Base-by-base conservation (phyloP, 2,797 vertebrate genomes). In the Spea hammondii region DNA sequence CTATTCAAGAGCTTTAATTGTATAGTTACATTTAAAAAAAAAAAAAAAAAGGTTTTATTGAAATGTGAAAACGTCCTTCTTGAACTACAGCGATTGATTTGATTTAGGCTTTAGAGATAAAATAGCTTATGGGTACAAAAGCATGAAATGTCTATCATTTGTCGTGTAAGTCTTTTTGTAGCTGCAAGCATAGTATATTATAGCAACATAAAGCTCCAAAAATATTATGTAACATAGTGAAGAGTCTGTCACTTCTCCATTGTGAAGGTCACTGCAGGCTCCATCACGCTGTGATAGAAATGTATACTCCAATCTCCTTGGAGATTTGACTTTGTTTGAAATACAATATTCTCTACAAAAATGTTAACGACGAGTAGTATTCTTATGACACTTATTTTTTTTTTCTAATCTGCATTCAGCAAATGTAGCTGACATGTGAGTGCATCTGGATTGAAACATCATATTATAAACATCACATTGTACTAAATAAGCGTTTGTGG, bases 111-210 rank as follows among this genome's bases (percentile, higher is more conserved):
- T 62, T 54, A 45, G 8, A 76, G 45, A 46, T 64, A 48, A 64
- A 65, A 60, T 70, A 64, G 59, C 67, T 70, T 62, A 70, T 64
- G 76, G 76, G 12, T 17, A 60, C 48, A 47, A 77, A 77, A 70
- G 14, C 67, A 8, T 77, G 67, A 70, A 77, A 77, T 64, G 47
- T 69, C 60, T 77, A 45, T 53, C 12, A 57, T 48, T 62, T 77
- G 69, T 53, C 5, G 6, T 77, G 53, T 70, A 64, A 70, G 57
- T 9, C 32, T 32, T 51, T 46, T 70, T 47, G 17, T 64, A 59
- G 67, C 47, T 32, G 50, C 11, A 17, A 70, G 57, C 67, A 77
- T 48, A 70, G 47, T 51, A 70, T 57, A 77, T 70, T 70, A 70
- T 51, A 5, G 59, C 48, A 62, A 49, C 59, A 70, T 67, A 53